Base-by-base conservation (phyloP, 2,113 vertebrate genomes). In the Oncorhynchus tshawytscha region DNA sequence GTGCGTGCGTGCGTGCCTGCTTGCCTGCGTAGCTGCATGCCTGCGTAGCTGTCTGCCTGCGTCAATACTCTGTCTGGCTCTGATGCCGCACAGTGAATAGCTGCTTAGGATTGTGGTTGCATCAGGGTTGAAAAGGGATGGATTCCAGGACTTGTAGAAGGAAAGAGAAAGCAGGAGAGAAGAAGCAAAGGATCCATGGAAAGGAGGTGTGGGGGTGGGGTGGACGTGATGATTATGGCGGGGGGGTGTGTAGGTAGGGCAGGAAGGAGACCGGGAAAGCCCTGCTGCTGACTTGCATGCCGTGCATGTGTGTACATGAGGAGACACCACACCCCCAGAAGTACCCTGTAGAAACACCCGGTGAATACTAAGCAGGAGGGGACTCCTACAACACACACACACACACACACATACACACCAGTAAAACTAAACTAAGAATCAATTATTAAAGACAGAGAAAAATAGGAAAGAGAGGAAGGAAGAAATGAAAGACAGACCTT, bases 311-410 rank as follows among this genome's bases (percentile, higher is more conserved):
- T 67, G 39, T 67, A 34, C 60, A 29, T 39, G 39, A 65, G 70
- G 78, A 80, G 75, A 1, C 4, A 49, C 34, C 70, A 81, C 88
- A 78, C 74, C 87, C 82, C 76, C 87, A 77, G 16, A 84, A 88
- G 12, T 74, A 39, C 62, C 86, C 85, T 81, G 67, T 68, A 81
- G 84, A 87, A 84, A 67, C 29, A 81, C 69, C 83, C 31, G 82
- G 80, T 78, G 88, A 89, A 87, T 87, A 84, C 77, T 75, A 86
- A 92, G 86, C 80, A 90, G 76, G 31, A n/a, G 81, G 74, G 73
- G 72, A 29, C 62, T 2, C 34, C 71, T 1, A 18, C 51, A 12
- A 45, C 7, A 69, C 64, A 65, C 67, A 27, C 60, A 48, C 39
- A 27, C 18, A n/a, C n/a, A n/a, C n/a, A 24, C 54, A 69, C 20